A percentile compares a stretch with the other conserved stretches of the same genome.
Evolutionary conservation across 2,888 invertebrate species (phyloP).

Genomic region (Onchidella celtica): DNA sequence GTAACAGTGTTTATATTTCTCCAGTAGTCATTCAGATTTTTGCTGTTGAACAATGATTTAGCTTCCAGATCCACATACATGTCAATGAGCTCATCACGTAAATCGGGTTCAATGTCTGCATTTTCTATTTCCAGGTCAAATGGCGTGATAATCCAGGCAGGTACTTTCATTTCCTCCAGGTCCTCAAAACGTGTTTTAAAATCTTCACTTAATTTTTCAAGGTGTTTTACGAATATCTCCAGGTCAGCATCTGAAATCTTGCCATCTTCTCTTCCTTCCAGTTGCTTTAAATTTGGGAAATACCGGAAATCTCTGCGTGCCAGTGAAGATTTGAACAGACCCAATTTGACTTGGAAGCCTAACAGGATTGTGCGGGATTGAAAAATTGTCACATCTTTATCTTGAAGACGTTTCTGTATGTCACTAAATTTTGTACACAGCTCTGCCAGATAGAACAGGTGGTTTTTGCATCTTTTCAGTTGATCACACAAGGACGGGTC

Average conservation of each 20-base stretch:
- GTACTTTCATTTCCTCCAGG: neutral
- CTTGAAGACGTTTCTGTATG: neutral
- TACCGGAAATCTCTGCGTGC: neutral
- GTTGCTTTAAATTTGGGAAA: too few species aligned
- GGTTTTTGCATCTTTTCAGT: neutral
- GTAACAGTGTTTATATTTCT: neutral
- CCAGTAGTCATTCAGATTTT: neutral
- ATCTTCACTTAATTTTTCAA: neutral
- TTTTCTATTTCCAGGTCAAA: constrained; percentile 8
- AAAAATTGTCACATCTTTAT: neutral
- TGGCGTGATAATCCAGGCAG: neutral
- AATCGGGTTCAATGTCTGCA: neutral
- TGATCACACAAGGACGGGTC: neutral
- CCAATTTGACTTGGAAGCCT: neutral
- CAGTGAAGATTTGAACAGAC: neutral
- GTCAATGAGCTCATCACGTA: neutral
- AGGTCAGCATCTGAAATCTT: neutral
- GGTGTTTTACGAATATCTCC: neutral
- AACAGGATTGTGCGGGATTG: neutral
- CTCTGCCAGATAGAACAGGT: neutral
- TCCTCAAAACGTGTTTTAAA: neutral
- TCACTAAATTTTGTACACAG: neutral
- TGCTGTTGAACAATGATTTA: neutral
- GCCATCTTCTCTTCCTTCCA: neutral
- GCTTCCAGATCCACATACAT: neutral